Conservation (phyloP, 2,888 invertebrate species). For the Schizotus pectinicornis region DNA sequence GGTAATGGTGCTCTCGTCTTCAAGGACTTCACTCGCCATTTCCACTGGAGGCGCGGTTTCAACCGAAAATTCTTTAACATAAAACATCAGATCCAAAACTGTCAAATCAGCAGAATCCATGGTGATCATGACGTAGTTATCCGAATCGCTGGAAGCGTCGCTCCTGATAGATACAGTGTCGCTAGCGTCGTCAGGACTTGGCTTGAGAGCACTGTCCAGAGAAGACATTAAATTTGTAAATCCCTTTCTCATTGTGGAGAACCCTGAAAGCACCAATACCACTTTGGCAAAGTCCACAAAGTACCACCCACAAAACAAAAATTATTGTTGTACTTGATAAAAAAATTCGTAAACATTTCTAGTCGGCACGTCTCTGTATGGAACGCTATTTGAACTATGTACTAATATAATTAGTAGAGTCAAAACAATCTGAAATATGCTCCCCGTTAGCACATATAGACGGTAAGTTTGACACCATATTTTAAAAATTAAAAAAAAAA, state of each 20-base stretch:
- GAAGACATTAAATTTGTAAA: slow-evolving; percentile 83
- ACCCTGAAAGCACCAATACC: slow-evolving; percentile 57
- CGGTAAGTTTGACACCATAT: too few relatives aligned
- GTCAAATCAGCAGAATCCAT: slow-evolving; percentile 68
- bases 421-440: too few relatives aligned
- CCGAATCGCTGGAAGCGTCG: slow-evolving; percentile 87
- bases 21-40: slow-evolving; percentile 84
- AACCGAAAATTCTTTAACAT: slow-evolving; percentile 52
- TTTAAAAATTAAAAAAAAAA: too few relatives aligned
- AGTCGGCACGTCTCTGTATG: too few relatives aligned
- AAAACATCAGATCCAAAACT: slow-evolving; percentile 74
- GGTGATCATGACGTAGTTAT: slow-evolving; percentile 80
- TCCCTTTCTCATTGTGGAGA: slow-evolving; percentile 83
- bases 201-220: slow-evolving; percentile 79
- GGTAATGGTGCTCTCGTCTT: slow-evolving; percentile 73
- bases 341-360: too few relatives aligned
- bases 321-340: too few relatives aligned
- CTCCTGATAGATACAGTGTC: slow-evolving; percentile 79
- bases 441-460: too few relatives aligned
- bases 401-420: too few relatives aligned
- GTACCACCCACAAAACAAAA: too few relatives aligned
- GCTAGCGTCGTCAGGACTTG: slow-evolving; percentile 75
- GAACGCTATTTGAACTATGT: too few relatives aligned
- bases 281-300: not conserved
- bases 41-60: slow-evolving; percentile 65